Conservation (phyloP, 2,797 vertebrate species). For the Neomorphus geoffroyi region DNA sequence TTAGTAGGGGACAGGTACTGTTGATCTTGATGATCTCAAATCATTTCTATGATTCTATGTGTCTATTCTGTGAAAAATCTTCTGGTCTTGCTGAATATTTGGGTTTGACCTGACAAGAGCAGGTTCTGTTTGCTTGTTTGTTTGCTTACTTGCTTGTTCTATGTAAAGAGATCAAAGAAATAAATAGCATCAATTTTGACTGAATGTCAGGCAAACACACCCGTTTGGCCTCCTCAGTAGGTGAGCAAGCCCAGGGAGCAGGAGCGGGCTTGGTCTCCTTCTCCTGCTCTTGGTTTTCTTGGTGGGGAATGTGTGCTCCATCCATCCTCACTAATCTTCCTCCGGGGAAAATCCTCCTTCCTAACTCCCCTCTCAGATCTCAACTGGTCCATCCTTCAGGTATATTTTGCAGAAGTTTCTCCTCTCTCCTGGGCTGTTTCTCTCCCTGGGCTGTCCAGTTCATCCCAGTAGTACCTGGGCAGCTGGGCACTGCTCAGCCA, state of each 20-base stretch:
- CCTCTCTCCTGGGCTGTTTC: background rate
- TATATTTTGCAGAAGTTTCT: background rate
- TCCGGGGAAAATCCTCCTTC: background rate
- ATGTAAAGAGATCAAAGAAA: background rate
- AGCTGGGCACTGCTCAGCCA: background rate
- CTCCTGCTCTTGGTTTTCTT: background rate
- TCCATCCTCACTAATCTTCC: background rate
- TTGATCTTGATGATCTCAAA: no score
- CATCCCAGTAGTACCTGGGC: background rate
- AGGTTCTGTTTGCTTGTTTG: no score
- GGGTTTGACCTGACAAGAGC: background rate
- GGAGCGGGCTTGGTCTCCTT: fast-evolving
- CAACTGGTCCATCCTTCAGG: background rate
- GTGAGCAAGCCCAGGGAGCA: background rate
- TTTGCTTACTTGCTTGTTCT: background rate
- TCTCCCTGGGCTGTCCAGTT: background rate
- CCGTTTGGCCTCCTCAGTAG: fast-evolving
- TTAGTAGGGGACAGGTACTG: no score
- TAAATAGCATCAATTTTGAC: no score
- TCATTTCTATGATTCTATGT: no score
- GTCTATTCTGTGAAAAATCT: background rate
- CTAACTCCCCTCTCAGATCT: fast-evolving
- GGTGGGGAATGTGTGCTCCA: background rate
- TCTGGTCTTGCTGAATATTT: background rate
- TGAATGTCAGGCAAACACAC: background rate